phyloP scores from a whole-genome alignment of 2,113 vertebrate species.

The Lasiurus borealis region DNA sequence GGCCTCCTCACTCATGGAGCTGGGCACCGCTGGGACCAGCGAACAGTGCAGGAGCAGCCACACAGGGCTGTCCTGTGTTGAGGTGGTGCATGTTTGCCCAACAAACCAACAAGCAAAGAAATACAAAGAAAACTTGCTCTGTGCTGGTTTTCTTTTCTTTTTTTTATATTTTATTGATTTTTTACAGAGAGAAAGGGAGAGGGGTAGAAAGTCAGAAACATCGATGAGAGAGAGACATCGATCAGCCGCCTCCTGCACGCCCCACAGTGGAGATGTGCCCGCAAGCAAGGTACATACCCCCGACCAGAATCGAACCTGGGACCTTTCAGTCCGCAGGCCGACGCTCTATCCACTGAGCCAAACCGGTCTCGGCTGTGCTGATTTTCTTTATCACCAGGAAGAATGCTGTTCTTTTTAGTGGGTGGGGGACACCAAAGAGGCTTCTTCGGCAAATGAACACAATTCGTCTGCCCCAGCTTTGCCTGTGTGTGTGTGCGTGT shows the following conservation, averaged over 20 bases:
- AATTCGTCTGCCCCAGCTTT: neutral
- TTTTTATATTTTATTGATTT: too few relatives aligned
- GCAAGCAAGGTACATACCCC: too few relatives aligned
- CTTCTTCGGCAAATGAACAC: neutral
- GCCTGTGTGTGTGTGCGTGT: too few relatives aligned
- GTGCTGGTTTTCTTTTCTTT: neutral
- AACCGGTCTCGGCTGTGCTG: neutral
- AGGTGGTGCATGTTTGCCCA: neutral
- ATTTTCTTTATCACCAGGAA: conserved; percentile 30
- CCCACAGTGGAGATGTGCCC: too few relatives aligned
- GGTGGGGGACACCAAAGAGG: neutral
- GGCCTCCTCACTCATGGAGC: neutral
- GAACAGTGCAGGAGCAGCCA: neutral
- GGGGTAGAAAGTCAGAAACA: too few relatives aligned
- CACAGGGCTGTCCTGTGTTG: accelerated
- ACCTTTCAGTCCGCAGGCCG: too few relatives aligned
- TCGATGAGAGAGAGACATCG: too few relatives aligned
- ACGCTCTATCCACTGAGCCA: too few relatives aligned
- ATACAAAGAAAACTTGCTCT: neutral
- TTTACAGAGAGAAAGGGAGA: too few relatives aligned
- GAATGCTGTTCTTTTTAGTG: conserved; percentile 19
- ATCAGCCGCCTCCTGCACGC: too few relatives aligned
- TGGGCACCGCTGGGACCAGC: accelerated
- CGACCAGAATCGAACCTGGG: too few relatives aligned
- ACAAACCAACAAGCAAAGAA: neutral